Evolutionary conservation across 2,113 vertebrate species (phyloP).

Genomic region (Ictalurus furcatus): DNA sequence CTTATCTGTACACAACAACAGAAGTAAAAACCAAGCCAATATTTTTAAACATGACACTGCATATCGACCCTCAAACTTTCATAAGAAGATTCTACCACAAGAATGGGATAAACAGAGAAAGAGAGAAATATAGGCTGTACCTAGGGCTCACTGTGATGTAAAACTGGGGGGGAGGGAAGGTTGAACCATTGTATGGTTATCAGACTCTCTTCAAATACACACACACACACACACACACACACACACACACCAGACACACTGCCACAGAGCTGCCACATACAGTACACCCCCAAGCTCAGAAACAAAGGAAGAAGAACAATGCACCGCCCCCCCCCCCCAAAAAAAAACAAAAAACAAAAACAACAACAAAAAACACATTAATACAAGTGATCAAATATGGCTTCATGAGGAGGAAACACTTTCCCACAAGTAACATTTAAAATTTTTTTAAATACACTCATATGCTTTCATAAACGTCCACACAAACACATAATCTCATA

Average conservation of each 20-base stretch:
- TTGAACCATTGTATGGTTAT: conserved; percentile 69
- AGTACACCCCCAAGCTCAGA: neutral
- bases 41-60: neutral
- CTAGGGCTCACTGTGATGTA: conserved; percentile 64
- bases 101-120: conserved; percentile 65
- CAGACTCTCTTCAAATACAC: conserved; percentile 56
- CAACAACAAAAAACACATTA: neutral
- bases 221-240: conserved; percentile 31
- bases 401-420: conserved; percentile 5
- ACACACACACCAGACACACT: neutral
- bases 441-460: neutral
- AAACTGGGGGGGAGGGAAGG: conserved; percentile 61
- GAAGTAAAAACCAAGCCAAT: neutral
- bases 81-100: conserved; percentile 53
- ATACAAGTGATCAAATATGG: neutral
- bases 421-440: conserved; percentile 1
- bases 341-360: too few species aligned
- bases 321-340: neutral
- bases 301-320: neutral
- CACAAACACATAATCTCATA: conserved; percentile 26
- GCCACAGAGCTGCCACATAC: neutral
- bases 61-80: conserved; percentile 47
- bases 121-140: conserved; percentile 73
- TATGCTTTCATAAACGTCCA: neutral
- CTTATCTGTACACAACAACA: neutral